These are phyloP conservation scores for Brachypterus glaber DNA, from an alignment of 2,888 invertebrate species.

Conservation along the genomic window DNA sequence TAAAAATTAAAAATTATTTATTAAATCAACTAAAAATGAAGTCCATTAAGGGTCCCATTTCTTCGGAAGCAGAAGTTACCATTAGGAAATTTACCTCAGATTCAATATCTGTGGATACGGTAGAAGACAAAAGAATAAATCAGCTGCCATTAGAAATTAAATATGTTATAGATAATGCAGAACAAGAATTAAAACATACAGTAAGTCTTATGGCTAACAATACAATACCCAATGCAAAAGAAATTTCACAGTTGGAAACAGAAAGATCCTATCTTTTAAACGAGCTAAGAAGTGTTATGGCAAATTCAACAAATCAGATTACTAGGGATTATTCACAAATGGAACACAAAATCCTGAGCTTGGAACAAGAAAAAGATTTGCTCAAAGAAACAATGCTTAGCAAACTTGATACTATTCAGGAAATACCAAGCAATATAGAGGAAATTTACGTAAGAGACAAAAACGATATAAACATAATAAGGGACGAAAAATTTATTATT, in stretches of 20 bases:
- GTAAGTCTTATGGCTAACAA: neutral
- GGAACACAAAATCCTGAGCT: conserved; percentile 21
- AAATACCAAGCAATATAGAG: too few relatives aligned
- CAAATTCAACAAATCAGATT: conserved; percentile 23
- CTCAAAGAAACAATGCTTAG: conserved; percentile 10
- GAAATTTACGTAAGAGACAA: too few relatives aligned
- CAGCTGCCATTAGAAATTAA: too few relatives aligned
- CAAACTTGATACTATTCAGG: neutral
- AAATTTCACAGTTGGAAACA: conserved; percentile 22
- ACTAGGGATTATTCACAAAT: conserved; percentile 22
- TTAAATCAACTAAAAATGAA: neutral
- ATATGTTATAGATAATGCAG: too few relatives aligned
- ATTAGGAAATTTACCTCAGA: too few relatives aligned
- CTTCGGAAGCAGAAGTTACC: neutral
- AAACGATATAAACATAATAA: too few relatives aligned
- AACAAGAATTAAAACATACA: neutral
- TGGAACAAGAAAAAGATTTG: conserved; percentile 20
- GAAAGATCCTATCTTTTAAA: conserved; percentile 21
- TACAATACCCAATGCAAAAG: neutral
- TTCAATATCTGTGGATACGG: too few relatives aligned
- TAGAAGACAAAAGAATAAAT: too few relatives aligned
- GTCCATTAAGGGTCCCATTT: too few relatives aligned
- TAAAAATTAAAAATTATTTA: neutral
- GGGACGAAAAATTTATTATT: too few relatives aligned
- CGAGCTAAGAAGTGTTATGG: conserved; percentile 22